phyloP scores from a whole-genome alignment of 2,888 invertebrate genomes.

The Melanostoma scalare region DNA sequence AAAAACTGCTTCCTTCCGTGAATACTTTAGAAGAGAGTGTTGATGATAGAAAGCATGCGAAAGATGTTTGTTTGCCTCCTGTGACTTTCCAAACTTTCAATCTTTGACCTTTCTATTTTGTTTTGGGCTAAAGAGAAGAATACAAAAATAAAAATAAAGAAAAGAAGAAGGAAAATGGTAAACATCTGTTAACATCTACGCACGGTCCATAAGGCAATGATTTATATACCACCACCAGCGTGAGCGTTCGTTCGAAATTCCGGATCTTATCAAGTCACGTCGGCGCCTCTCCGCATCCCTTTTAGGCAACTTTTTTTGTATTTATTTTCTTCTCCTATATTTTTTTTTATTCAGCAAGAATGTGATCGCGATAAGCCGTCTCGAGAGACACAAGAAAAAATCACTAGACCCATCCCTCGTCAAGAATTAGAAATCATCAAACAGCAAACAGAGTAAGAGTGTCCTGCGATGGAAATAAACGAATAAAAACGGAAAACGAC shows the following conservation, averaged over 20 bases:
- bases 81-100: constrained; percentile 41
- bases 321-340: no score
- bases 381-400: constrained; percentile 18
- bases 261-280: constrained; percentile 65
- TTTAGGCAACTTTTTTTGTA: neutral
- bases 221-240: constrained; percentile 46
- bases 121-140: neutral
- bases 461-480: neutral
- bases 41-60: no score
- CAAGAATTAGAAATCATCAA: constrained; percentile 41
- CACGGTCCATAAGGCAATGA: constrained; percentile 53
- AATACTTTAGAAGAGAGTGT: constrained; percentile 2
- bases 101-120: constrained; percentile 8
- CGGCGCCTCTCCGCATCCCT: constrained; percentile 51
- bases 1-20: constrained; percentile 29
- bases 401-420: constrained; percentile 12
- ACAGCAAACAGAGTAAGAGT: constrained; percentile 34
- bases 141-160: constrained; percentile 7
- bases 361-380: constrained; percentile 55
- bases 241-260: constrained; percentile 35
- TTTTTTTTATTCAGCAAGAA: neutral
- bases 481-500: constrained; percentile 35
- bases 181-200: constrained; percentile 50
- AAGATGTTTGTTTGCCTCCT: neutral
- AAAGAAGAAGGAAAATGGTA: constrained; percentile 20